phyloP scores from a whole-genome alignment of 2,888 invertebrate species.

The Drosophila recens region DNA sequence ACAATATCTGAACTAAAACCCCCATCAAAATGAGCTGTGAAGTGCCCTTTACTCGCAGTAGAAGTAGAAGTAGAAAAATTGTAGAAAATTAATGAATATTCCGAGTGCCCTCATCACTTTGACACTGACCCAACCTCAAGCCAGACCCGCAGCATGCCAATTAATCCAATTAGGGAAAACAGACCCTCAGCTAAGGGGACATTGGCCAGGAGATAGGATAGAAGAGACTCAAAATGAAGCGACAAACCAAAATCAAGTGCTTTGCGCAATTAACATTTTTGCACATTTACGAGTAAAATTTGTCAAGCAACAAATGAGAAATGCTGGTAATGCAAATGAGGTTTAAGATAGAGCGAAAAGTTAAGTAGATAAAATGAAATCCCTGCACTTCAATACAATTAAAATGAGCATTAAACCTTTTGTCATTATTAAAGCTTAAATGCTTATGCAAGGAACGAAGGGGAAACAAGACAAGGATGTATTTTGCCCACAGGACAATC shows the following conservation, averaged over 20 bases:
- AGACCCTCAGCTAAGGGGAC: conserved; percentile 3
- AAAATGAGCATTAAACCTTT: conserved; percentile 54
- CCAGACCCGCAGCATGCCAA: conserved; percentile 47
- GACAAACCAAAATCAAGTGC: conserved; percentile 30
- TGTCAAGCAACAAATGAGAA: conserved; percentile 5
- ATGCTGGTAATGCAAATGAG: conserved; percentile 11
- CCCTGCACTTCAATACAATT: conserved; percentile 43
- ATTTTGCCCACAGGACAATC: conserved; percentile 64
- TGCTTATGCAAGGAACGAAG: conserved; percentile 32
- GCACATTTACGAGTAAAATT: conserved; percentile 20
- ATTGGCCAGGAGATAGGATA: neutral
- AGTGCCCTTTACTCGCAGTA: conserved; percentile 3
- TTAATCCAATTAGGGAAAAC: conserved; percentile 70
- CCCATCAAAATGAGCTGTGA: neutral
- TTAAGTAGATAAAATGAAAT: conserved; percentile 41
- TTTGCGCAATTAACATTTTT: conserved; percentile 46
- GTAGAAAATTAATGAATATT: conserved; percentile 12
- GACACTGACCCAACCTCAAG: conserved; percentile 55
- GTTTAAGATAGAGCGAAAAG: neutral
- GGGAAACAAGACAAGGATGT: conserved; percentile 9
- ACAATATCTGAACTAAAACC: conserved; percentile 2
- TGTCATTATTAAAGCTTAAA: conserved; percentile 54
- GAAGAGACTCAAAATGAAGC: conserved; percentile 16
- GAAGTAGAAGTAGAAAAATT: neutral
- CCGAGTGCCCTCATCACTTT: conserved; percentile 38